phyloP scores from a whole-genome alignment of 2,113 vertebrate genomes.

The Perca flavescens region DNA sequence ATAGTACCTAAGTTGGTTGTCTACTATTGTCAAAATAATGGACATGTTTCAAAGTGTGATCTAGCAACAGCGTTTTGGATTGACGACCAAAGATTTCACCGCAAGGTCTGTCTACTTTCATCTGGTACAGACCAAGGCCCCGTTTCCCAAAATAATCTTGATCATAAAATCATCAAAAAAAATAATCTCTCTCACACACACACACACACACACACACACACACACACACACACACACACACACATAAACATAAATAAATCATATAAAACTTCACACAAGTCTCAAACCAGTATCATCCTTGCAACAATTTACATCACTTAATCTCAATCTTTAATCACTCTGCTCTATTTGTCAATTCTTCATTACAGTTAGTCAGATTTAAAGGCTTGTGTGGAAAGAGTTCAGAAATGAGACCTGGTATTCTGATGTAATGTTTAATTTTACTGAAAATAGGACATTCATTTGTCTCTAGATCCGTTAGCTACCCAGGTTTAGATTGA shows the following conservation, averaged over 20 bases:
- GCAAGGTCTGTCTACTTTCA: too few species aligned
- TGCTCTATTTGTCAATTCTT: not conserved
- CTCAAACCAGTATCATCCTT: not conserved
- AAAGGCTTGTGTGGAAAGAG: not conserved
- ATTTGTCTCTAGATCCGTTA: not conserved
- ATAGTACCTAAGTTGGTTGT: not conserved
- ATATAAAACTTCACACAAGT: not conserved
- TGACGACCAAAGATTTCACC: too few species aligned
- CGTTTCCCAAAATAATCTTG: too few species aligned
- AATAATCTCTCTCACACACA: too few species aligned
- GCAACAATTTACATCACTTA: conserved; percentile 26
- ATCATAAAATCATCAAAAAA: too few species aligned
- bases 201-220: too few species aligned
- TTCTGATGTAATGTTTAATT: not conserved
- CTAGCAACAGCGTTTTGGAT: not conserved
- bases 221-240: too few species aligned
- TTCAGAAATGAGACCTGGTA: not conserved
- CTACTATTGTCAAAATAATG: not conserved
- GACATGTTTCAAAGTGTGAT: not conserved
- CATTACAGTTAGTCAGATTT: not conserved
- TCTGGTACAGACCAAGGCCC: not conserved
- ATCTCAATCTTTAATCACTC: not conserved
- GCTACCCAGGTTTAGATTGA: not conserved
- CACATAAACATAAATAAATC: not conserved
- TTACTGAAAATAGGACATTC: not conserved